These are phyloP conservation scores for Melieria picta DNA, from an alignment of 2,888 invertebrate genomes.

Conservation along the genomic window DNA sequence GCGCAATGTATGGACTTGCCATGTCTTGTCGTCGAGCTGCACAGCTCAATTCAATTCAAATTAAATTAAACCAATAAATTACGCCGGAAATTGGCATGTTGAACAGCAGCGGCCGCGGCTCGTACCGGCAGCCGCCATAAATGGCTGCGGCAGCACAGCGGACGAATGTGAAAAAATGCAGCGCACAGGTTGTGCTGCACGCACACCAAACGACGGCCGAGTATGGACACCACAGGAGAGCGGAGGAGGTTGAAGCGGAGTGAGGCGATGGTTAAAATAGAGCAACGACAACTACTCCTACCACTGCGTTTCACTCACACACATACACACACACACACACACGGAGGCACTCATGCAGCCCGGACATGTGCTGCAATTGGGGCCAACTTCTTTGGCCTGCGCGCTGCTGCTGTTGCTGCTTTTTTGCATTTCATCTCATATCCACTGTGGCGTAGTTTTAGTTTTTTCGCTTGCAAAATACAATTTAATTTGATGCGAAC, in stretches of 20 bases:
- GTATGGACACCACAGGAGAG: too few relatives aligned
- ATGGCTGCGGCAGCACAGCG: conserved; percentile 22
- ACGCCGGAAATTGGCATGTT: conserved; percentile 41
- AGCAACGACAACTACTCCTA: too few relatives aligned
- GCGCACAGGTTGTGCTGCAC: neutral
- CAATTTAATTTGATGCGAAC: conserved; percentile 59
- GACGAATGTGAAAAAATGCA: neutral
- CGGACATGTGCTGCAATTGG: conserved; percentile 31
- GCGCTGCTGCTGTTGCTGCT: neutral
- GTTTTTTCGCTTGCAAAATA: conserved; percentile 50
- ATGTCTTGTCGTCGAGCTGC: conserved; percentile 25
- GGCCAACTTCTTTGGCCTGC: neutral
- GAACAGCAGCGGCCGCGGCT: conserved; percentile 1
- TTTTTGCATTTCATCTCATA: neutral
- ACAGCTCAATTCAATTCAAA: conserved; percentile 38
- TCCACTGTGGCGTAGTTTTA: neutral
- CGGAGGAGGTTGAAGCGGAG: too few relatives aligned
- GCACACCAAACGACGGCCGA: neutral
- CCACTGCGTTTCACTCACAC: neutral
- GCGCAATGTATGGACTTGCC: neutral
- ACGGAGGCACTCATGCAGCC: conserved; percentile 1
- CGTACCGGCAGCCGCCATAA: conserved; percentile 31
- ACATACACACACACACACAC: conserved; percentile 2
- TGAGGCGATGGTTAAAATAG: too few relatives aligned
- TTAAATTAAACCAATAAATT: conserved; percentile 41